Percentiles rank a stretch among this genome's conserved stretches.
These are phyloP conservation scores for Tortricodes alternella DNA, from an alignment of 2,888 invertebrate species.

Conservation along the genomic window DNA sequence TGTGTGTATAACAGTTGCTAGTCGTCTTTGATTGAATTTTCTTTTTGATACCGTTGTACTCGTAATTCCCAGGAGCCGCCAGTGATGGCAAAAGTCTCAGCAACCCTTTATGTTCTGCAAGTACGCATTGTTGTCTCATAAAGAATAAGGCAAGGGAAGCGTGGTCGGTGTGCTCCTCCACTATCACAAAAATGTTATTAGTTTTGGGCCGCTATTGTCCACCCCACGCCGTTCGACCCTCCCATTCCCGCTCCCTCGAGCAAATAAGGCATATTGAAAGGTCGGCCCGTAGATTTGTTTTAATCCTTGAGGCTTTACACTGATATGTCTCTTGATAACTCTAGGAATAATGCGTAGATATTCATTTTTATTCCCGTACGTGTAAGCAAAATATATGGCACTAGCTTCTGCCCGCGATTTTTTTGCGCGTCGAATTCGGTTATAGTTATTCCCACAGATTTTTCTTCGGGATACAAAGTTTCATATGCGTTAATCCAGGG, in stretches of 20 bases:
- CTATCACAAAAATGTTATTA: conserved; percentile 81
- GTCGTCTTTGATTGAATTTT: conserved; percentile 35
- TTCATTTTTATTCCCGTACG: too few species aligned
- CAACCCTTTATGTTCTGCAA: conserved; percentile 70
- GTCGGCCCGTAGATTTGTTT: conserved; percentile 37
- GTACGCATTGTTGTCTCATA: conserved; percentile 71
- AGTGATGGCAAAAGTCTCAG: conserved; percentile 49
- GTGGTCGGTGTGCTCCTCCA: conserved; percentile 64
- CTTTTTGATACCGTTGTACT: conserved; percentile 37
- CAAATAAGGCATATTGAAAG: conserved; percentile 59
- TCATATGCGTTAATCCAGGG: too few species aligned
- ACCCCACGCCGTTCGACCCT: conserved; percentile 63
- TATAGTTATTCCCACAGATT: too few species aligned
- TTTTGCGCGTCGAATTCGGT: too few species aligned
- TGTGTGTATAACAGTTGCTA: background rate
- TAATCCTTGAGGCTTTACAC: conserved; percentile 34
- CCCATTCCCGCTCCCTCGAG: conserved; percentile 49
- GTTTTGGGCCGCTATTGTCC: conserved; percentile 78
- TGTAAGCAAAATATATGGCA: too few species aligned
- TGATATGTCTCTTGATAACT: conserved; percentile 5
- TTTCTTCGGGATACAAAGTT: too few species aligned
- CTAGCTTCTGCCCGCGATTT: too few species aligned
- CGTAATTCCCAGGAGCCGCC: conserved; percentile 50
- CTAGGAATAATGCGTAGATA: background rate
- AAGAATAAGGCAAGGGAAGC: conserved; percentile 65